A percentile compares a stretch with the other conserved stretches of the same genome.
These are phyloP conservation scores for Bombus picipes DNA, from an alignment of 1,140 invertebrate genomes.

Conservation along the genomic window DNA sequence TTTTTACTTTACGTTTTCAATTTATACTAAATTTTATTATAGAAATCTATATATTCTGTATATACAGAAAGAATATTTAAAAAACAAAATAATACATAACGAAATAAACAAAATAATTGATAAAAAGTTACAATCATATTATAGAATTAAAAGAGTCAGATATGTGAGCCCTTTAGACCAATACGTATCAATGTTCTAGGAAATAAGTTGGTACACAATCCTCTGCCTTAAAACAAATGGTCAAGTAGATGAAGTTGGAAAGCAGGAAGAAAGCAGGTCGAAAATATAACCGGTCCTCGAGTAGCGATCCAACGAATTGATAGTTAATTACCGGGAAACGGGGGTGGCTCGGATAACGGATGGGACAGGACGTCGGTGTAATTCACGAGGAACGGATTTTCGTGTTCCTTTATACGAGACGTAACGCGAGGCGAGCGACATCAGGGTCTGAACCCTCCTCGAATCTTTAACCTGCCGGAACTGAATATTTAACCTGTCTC, in stretches of 20 bases:
- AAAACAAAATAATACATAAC: not conserved
- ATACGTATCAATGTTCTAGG: not conserved
- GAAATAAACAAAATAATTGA: not conserved
- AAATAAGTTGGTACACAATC: not conserved
- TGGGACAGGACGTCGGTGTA: constrained; percentile 72
- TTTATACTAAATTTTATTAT: too few species aligned
- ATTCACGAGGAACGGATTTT: constrained; percentile 75
- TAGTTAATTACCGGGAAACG: constrained; percentile 76
- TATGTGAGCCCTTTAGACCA: not conserved
- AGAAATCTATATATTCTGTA: too few species aligned
- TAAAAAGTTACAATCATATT: not conserved
- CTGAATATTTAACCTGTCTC: constrained; percentile 71
- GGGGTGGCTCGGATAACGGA: constrained; percentile 70
- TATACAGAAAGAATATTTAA: too few species aligned
- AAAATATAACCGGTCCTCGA: constrained; percentile 67
- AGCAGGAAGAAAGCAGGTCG: not conserved
- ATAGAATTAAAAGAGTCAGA: not conserved
- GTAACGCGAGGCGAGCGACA: constrained; percentile 61
- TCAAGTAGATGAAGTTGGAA: not conserved
- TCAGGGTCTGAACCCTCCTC: constrained; percentile 57
- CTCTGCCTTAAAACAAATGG: not conserved
- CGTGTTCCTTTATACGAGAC: constrained; percentile 72
- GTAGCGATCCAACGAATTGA: constrained; percentile 73
- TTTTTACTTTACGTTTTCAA: too few species aligned
- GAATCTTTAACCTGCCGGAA: constrained; percentile 69